Base-by-base conservation (phyloP, 2,113 vertebrate species). In the Melanotaenia duboulayi region DNA sequence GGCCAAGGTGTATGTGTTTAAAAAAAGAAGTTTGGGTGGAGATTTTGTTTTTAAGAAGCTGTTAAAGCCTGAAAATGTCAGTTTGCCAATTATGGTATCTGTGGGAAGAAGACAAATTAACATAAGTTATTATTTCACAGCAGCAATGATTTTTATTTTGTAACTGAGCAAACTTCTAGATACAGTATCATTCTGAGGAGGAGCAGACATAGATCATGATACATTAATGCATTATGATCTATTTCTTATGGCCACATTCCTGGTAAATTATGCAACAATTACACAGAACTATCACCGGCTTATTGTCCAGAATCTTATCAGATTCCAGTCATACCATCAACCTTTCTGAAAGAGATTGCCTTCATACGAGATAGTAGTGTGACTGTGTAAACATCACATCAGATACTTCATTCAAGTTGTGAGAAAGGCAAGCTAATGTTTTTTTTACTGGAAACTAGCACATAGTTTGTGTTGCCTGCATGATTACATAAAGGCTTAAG, bases 21-120 rank as follows among this genome's bases (percentile, higher is more conserved):
- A 48, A 66, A 60, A 65, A 39, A 42, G 1, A 35, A 24, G 2
- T 55, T 23, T 84, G 73, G 78, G 69, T 72, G 82, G 74, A 65
- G 82, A 37, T 71, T 49, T 39, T 7, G 6, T 64, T 35, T 54
- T 19, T 9, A 54, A 19, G 20, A 32, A 55, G 9, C 12, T 71
- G 14, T 50, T 20, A 1, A 70, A 60, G 57, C 39, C 11, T 1
- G 39, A 42, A 42, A 42, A 14, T 13, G 59, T 66, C 20, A 20
- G 1, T 40, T 24, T 65, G 42, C 10, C 6, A 40, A 37, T 54
- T 13, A 2, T 32, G 12, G 24, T 65, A 19, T 48, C 44, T 48
- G 44, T 5, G 17, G 19, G 44, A n/a, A 19, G 13, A 48, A 17
- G 42, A 44, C 2, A 6, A 48, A n/a, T 7, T 17, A 6, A 35